Base-by-base conservation (phyloP, 2,888 invertebrate genomes). In the Trichopria drosophilae region DNA sequence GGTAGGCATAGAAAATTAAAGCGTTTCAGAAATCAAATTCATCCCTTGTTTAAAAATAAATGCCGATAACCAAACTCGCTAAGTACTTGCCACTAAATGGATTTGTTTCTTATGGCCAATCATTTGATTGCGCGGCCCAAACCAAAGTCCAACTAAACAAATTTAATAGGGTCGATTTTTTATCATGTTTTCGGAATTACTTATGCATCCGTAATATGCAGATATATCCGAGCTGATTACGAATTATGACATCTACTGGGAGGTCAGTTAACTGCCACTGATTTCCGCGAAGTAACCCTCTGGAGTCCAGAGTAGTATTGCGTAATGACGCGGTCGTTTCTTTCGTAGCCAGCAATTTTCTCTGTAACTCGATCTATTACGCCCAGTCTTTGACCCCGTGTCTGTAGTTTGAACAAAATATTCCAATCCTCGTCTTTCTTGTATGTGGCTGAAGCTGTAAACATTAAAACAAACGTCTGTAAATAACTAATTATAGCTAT, bases 281-380 rank as follows among this genome's bases (percentile, higher is more conserved):
- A 16, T 26, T 26, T 12, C 19, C 15, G 26, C n/a, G n/a, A n/a
- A 10, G 10, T 39, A 39, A 15, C 39, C 39, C 15, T 26, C 26
- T 10, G 12, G 34, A 13, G 18, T 42, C 23, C 32, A 26, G 19
- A 40, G 26, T 40, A 19, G 29, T 18, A 20, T 44, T 44, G 19
- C 44, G 44, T 19, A 44, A 34, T 31, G 4, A 20, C 19, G 29
- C 41, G 29, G 31, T 31, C 32, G 42, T 42, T 31, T 7, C 19
- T 34, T 44, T 44, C 15, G 44, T 12, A 32, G 34, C 34, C 35
- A 10, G 35, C 24, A 34, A 44, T 44, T 34, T 42, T 44, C 44
- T 24, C 26, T 18, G 34, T n/a, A 32, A n/a, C 23, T 3, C 24
- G 18, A 15, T 10, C 32, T 23, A 29, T 29, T 19, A 29, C 23